Evolutionary conservation across 1,140 invertebrate genomes (phyloP).

Genomic region (Plectrocnemia conspersa): DNA sequence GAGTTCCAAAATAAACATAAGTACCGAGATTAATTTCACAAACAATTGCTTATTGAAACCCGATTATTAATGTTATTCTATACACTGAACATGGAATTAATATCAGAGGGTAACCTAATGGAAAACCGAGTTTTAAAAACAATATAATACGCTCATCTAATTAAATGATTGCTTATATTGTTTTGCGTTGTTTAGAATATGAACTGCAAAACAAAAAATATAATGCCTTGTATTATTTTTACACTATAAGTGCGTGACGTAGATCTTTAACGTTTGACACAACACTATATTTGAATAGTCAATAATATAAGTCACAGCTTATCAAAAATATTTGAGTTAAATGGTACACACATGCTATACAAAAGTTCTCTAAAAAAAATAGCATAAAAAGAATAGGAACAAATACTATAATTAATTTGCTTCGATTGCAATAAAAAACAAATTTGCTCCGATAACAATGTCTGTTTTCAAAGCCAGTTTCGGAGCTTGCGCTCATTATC

Average conservation of each 20-base stretch:
- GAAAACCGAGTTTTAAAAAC: too few relatives aligned
- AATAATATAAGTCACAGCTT: not conserved
- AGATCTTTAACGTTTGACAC: not conserved
- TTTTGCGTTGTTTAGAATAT: not conserved
- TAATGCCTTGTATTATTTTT: not conserved
- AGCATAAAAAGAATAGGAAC: not conserved
- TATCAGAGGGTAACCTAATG: too few relatives aligned
- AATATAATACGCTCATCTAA: too few relatives aligned
- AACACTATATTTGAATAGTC: not conserved
- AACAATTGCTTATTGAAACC: too few relatives aligned
- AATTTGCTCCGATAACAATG: not conserved
- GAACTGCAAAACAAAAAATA: not conserved
- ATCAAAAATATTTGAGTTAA: not conserved
- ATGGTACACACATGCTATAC: not conserved
- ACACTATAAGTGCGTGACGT: not conserved
- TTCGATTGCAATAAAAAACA: not conserved
- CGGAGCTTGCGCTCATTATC: not conserved
- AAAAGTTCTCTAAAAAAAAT: not conserved
- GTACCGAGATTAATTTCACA: too few relatives aligned
- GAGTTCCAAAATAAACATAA: too few relatives aligned
- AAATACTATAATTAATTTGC: not conserved
- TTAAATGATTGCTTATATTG: constrained; percentile 1
- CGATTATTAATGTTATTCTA: too few relatives aligned
- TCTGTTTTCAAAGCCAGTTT: too few relatives aligned
- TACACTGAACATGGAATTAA: too few relatives aligned